Base-by-base conservation (phyloP, 2,113 vertebrate species). In the Spea bombifrons region DNA sequence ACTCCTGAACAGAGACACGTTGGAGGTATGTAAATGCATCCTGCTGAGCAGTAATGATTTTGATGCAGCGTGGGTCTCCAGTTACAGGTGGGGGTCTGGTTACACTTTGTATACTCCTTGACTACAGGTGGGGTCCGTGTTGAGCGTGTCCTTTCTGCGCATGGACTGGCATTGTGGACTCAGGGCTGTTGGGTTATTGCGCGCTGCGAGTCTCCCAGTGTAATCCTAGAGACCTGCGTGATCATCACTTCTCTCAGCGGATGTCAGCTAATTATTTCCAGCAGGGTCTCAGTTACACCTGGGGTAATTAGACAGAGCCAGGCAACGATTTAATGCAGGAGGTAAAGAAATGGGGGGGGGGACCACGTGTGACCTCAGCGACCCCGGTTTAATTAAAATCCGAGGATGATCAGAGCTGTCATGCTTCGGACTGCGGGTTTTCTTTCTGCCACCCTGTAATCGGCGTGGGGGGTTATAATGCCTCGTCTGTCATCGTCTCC, bases 261-360 rank as follows among this genome's bases (percentile, higher is more conserved):
- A 75, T 69, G 47, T 49, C 73, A 64, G 73, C 71, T 81, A 75
- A 81, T 75, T 75, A 75, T 75, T 75, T 75, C 80, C 67, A 71
- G 80, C 66, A 81, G 66, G 55, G 73, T 67, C 72, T 75, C 57
- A 65, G 73, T 75, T 75, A 64, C 48, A 47, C 13, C 30, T 75
- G 67, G 80, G 17, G 59, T 75, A 81, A 75, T 75, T 74, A 81
- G 12, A 81, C 46, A 9, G 55, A 10, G 17, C 5, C 45, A 52
- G 73, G 55, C 44, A 47, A 53, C 72, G 44, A 75, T 53, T 12
- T 50, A 49, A 57, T 48, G 64, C 45, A 63, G 79, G 64, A 59
- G 73, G n/a, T 55, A 48, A 59, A 50, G 53, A 4, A 61, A 4
- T 10, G 12, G 3, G 43, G n/a, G 16, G 65, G 43, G 30, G 66